phyloP scores from a whole-genome alignment of 1,140 invertebrate genomes.

The Anoplolepis gracilipes region DNA sequence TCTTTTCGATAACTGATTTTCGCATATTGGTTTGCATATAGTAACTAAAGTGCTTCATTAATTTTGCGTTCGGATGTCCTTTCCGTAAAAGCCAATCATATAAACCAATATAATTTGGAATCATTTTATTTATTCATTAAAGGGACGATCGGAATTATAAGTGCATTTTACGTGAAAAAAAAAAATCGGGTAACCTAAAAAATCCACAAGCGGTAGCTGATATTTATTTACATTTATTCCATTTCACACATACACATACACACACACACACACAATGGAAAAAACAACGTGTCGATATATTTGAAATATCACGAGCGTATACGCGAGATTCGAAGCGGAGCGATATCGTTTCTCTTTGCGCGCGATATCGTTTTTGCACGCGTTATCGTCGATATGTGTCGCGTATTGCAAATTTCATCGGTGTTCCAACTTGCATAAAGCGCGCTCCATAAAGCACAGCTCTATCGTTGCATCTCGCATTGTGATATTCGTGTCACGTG shows the following conservation, averaged over 20 bases:
- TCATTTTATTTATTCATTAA: no score
- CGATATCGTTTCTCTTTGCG: conserved; percentile 28
- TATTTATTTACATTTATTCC: conserved; percentile 12
- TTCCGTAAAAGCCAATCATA: no score
- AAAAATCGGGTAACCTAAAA: neutral
- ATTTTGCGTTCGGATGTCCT: no score
- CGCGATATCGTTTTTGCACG: conserved; percentile 23
- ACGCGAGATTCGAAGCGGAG: conserved; percentile 5
- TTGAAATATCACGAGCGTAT: neutral
- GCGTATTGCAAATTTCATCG: conserved; percentile 52
- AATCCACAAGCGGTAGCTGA: neutral
- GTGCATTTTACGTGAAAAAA: no score
- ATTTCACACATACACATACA: no score
- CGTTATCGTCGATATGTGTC: conserved; percentile 34
- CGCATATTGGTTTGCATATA: neutral
- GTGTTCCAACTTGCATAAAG: conserved; percentile 17
- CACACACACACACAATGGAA: neutral
- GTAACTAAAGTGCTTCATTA: neutral
- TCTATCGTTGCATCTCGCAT: conserved; percentile 27
- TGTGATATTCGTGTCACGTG: neutral
- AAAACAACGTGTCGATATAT: neutral
- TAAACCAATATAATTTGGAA: no score
- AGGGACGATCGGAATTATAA: no score
- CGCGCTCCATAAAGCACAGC: conserved; percentile 14
- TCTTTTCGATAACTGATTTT: conserved; percentile 20